Evolutionary conservation across 2,113 vertebrate species (phyloP), one percentile per base, ranked within the genome.

Genomic region (Corythornis cristatus): DNA sequence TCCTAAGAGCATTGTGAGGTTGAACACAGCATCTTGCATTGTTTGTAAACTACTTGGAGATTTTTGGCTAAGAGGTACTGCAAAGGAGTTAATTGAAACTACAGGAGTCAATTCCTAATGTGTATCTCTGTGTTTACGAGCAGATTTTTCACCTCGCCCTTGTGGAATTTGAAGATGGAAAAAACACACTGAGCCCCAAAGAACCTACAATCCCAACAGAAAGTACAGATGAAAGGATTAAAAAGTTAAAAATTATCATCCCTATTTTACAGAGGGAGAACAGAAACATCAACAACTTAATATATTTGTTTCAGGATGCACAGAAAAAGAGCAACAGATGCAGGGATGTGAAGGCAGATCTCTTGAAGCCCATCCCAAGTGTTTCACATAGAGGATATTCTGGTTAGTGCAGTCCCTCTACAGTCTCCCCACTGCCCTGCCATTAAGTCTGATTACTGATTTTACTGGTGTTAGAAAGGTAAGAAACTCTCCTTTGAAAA

Each of bases 81-180:
- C 50, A 92, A 91, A 87, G 56, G 57, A 91, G 62, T 77, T 93
- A 85, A 95, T 64, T 93, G 82, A 89, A 94, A 87, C 40, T 77
- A 67, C 85, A 93, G 71, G 35, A 96, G 45, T 71, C n/a, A n/a
- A 45, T 60, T 93, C 56, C 28, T 84, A 71, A 89, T 67, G 43
- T n/a, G 31, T 56, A 76, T 85, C 45, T 93, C 42, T 18, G 50
- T 93, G 95, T 95, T 96, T 95, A 94, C 1, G 82, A 91, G 74
- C 14, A 70, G 67, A 29, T 78, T 96, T 96, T 92, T 89, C 93
- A 94, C 78, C 60, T 89, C 0, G 0, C 2, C 13, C 16, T 86
- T 0, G 2, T 48, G 42, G 76, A 94, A 85, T 78, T 10, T 78
- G 35, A 82, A 87, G 53, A 86, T 46, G 35, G 60, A 61, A 95